Evolutionary conservation across 2,888 invertebrate species (phyloP).

Genomic region (Caradrina clavipalpis): DNA sequence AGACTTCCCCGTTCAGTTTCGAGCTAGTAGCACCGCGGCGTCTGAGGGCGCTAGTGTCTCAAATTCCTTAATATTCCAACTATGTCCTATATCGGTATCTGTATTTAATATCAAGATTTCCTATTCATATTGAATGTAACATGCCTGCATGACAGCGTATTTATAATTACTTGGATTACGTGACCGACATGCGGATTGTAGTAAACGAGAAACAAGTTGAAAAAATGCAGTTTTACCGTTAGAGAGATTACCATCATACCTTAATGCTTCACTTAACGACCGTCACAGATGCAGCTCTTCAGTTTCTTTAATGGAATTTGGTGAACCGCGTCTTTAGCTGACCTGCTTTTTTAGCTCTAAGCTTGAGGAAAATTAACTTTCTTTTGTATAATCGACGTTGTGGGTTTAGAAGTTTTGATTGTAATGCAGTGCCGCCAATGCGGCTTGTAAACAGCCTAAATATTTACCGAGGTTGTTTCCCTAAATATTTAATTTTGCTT

Average conservation of each 20-base stretch:
- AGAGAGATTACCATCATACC: conserved; percentile 70
- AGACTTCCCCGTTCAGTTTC: conserved; percentile 36
- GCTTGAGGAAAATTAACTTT: conserved; percentile 16
- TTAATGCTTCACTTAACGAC: conserved; percentile 69
- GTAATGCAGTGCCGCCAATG: background rate
- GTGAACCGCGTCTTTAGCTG: conserved; percentile 59
- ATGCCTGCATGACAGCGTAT: conserved; percentile 63
- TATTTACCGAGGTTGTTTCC: background rate
- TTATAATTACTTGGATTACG: conserved; percentile 66
- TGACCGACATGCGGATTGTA: conserved; percentile 60
- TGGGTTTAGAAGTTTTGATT: conserved; percentile 7
- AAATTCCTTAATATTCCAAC: conserved; percentile 53
- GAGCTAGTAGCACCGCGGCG: conserved; percentile 42
- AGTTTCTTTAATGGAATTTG: conserved; percentile 67
- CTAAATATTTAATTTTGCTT: background rate
- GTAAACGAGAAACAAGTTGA: conserved; percentile 62
- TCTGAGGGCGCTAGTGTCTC: conserved; percentile 68
- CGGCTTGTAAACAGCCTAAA: background rate
- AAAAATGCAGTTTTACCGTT: conserved; percentile 75
- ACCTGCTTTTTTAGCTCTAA: conserved; percentile 49
- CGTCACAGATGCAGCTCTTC: conserved; percentile 67
- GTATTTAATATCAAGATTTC: conserved; percentile 59
- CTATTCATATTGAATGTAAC: conserved; percentile 58
- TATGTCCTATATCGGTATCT: conserved; percentile 48
- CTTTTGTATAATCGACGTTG: background rate